Percentiles rank a stretch among this genome's conserved stretches.
These are phyloP conservation scores for Bubo blakistoni DNA, from an alignment of 2,113 vertebrate species.

Conservation along the genomic window DNA sequence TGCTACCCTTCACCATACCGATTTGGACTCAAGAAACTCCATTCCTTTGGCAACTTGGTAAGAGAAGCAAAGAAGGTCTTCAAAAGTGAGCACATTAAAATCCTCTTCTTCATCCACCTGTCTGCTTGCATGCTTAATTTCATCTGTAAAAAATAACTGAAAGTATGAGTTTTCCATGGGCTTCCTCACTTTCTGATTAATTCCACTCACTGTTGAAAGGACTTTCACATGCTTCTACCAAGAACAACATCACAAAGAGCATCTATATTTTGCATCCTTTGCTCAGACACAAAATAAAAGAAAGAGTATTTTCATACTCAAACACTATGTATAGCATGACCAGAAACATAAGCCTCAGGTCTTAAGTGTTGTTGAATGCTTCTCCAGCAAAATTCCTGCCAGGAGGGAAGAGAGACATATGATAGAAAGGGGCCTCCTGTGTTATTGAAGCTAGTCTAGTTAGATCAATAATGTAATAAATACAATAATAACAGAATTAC, in stretches of 20 bases:
- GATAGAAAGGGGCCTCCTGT: not conserved
- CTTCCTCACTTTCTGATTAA: not conserved
- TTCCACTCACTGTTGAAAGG: not conserved
- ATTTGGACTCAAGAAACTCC: slow-evolving; percentile 93
- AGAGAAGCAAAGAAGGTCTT: slow-evolving; percentile 91
- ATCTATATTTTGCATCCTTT: not conserved
- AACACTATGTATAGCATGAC: not conserved
- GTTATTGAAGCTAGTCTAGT: not conserved
- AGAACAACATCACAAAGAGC: not conserved
- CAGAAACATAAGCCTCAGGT: not conserved
- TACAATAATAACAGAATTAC: not conserved
- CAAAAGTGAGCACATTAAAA: slow-evolving; percentile 85
- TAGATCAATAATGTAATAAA: not conserved
- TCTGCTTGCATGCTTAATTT: slow-evolving; percentile 60
- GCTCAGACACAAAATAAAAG: not conserved
- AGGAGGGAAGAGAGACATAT: not conserved
- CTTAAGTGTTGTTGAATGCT: not conserved
- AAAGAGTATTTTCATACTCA: not conserved
- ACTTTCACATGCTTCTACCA: not conserved
- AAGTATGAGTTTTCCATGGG: not conserved
- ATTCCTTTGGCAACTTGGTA: slow-evolving; percentile 96
- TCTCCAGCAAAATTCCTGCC: not conserved
- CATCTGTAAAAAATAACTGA: slow-evolving; percentile 50
- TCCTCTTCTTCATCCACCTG: slow-evolving; percentile 77
- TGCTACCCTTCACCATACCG: slow-evolving; percentile 73